These are phyloP conservation scores for Hirundichthys speculiger DNA, from an alignment of 2,113 vertebrate species.

Conservation along the genomic window DNA sequence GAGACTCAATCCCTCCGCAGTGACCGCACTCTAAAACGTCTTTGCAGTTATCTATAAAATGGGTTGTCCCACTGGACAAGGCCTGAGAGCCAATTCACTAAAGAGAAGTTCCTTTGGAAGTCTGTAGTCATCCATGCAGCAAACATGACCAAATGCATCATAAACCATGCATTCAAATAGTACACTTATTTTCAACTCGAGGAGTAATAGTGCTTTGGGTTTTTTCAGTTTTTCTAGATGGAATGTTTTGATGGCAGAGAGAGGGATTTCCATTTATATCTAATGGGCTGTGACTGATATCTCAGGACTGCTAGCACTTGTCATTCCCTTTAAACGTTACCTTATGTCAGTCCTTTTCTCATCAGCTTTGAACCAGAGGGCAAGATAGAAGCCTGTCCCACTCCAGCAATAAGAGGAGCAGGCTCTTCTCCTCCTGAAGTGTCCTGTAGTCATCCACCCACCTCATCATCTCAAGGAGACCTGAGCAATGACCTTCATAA, in stretches of 20 bases:
- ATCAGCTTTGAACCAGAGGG: slow-evolving; percentile 87
- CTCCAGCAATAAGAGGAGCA: slow-evolving; percentile 87
- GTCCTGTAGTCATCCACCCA: slow-evolving; percentile 87
- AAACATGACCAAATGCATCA: too few relatives aligned
- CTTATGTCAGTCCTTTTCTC: slow-evolving; percentile 45
- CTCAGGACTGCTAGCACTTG: too few relatives aligned
- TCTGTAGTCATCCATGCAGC: too few relatives aligned
- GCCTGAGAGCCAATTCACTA: too few relatives aligned
- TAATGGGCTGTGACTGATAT: slow-evolving; percentile 49
- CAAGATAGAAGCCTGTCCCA: slow-evolving; percentile 87
- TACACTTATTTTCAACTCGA: too few relatives aligned
- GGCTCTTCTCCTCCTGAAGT: slow-evolving; percentile 87
- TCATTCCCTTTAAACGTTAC: slow-evolving; percentile 10
- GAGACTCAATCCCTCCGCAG: too few relatives aligned
- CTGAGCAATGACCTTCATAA: slow-evolving; percentile 86
- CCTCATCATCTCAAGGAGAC: slow-evolving; percentile 86
- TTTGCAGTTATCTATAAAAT: too few relatives aligned
- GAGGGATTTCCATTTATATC: slow-evolving; percentile 21
- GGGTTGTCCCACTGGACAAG: too few relatives aligned
- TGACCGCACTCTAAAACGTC: too few relatives aligned
- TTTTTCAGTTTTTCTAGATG: slow-evolving; percentile 10
- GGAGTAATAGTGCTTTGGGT: too few relatives aligned
- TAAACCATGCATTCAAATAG: too few relatives aligned
- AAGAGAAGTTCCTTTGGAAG: too few relatives aligned
- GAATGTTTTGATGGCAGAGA: slow-evolving; percentile 6